Conservation (phyloP, 2,797 vertebrate species). For the Pipistrellus kuhlii region DNA sequence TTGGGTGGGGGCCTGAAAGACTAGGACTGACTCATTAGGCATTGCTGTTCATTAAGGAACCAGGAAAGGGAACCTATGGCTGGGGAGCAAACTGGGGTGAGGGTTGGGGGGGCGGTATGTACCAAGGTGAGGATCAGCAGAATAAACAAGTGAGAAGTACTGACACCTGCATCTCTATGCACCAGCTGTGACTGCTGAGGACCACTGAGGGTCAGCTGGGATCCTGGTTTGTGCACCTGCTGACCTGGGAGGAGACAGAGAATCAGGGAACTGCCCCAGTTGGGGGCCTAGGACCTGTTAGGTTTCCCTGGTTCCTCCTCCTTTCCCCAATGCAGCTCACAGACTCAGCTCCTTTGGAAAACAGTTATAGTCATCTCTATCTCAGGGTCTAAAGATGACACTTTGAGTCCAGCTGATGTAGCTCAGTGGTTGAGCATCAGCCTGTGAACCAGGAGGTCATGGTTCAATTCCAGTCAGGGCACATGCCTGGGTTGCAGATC, state of each 20-base stretch:
- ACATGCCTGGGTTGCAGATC: no score
- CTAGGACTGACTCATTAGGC: slow-evolving; percentile 86
- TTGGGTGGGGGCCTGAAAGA: slow-evolving; percentile 64
- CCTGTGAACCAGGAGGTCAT: no score
- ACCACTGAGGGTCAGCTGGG: neutral
- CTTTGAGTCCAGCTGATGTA: no score
- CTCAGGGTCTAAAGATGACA: neutral
- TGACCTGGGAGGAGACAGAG: neutral
- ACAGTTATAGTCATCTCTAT: neutral
- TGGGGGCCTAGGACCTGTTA: neutral
- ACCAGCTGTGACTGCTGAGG: no score
- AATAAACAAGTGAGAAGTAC: slow-evolving; percentile 80
- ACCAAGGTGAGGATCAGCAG: slow-evolving; percentile 82
- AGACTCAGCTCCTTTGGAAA: neutral
- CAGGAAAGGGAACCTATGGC: slow-evolving; percentile 84
- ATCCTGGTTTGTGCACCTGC: neutral
- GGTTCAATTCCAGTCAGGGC: no score
- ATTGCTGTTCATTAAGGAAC: slow-evolving; percentile 75
- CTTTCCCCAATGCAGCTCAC: neutral
- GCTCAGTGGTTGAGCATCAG: no score
- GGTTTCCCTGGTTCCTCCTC: neutral
- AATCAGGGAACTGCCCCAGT: neutral
- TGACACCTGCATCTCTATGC: neutral
- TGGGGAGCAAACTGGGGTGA: slow-evolving; percentile 81
- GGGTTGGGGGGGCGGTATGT: neutral